A percentile compares a stretch with the other conserved stretches of the same genome.
Evolutionary conservation across 1,140 invertebrate genomes (phyloP).

Genomic region (Bombus sylvicola): DNA sequence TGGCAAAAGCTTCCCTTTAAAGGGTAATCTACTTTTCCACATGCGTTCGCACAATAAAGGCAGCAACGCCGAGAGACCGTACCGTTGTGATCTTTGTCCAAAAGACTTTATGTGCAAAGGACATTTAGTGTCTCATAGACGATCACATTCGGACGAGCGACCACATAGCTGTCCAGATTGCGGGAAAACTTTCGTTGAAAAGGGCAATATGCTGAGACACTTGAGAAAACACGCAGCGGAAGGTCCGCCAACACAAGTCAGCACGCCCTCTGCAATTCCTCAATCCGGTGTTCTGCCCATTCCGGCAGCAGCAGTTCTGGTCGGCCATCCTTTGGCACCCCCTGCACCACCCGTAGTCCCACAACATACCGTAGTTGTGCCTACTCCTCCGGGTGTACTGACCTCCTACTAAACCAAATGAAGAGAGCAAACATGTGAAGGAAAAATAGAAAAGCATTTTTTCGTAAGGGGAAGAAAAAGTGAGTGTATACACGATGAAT

Average conservation of each 20-base stretch:
- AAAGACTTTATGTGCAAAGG: conserved; percentile 99
- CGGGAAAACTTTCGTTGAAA: conserved; percentile 91
- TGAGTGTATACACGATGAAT: conserved; percentile 37
- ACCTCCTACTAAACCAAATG: conserved; percentile 76
- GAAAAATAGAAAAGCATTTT: background rate
- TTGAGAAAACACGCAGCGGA: conserved; percentile 83
- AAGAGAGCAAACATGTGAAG: conserved; percentile 16
- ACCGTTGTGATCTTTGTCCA: conserved; percentile 96
- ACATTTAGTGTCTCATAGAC: conserved; percentile 94
- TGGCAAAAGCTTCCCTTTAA: conserved; percentile 93
- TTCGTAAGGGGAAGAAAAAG: conserved; percentile 4
- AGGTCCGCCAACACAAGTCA: conserved; percentile 80
- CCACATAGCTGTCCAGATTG: conserved; percentile 90
- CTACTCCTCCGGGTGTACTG: conserved; percentile 80
- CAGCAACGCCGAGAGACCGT: conserved; percentile 93
- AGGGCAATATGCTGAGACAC: conserved; percentile 88
- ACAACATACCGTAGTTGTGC: conserved; percentile 81
- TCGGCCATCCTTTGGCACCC: conserved; percentile 79
- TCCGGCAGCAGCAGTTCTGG: conserved; percentile 77
- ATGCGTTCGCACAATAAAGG: conserved; percentile 96
- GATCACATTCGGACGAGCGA: conserved; percentile 94
- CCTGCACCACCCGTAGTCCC: conserved; percentile 78
- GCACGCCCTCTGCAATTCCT: conserved; percentile 76
- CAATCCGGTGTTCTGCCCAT: conserved; percentile 75
- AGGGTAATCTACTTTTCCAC: conserved; percentile 96